phyloP scores from a whole-genome alignment of 2,797 vertebrate genomes.

The Sebastes vulpes region DNA sequence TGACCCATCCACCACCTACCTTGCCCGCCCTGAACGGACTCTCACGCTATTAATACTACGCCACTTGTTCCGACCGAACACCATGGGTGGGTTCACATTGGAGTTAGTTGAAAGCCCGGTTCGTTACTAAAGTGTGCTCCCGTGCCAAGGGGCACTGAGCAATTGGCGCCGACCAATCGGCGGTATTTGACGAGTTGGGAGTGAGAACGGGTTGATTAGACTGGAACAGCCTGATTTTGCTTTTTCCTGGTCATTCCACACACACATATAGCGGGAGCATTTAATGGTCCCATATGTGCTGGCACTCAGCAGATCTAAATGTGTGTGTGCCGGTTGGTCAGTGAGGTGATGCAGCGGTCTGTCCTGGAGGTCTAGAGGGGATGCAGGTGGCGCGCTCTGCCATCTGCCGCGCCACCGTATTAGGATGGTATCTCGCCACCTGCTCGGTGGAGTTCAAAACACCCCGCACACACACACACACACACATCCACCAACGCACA shows the following conservation, averaged over 20 bases:
- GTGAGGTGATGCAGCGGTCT: conserved; percentile 44
- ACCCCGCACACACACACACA: not conserved
- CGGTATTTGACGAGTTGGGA: too few species aligned
- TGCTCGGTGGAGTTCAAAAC: conserved; percentile 54
- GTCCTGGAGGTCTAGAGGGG: conserved; percentile 68
- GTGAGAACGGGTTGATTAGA: too few species aligned
- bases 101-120: too few species aligned
- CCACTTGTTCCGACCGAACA: too few species aligned
- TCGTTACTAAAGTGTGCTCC: too few species aligned
- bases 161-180: too few species aligned
- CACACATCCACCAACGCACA: not conserved
- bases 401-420: conserved; percentile 69
- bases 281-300: conserved; percentile 28
- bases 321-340: conserved; percentile 30
- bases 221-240: not conserved
- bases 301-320: conserved; percentile 1
- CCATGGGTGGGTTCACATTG: too few species aligned
- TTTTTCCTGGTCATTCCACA: not conserved
- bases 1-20: fast-evolving
- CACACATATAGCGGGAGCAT: not conserved
- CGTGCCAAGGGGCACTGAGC: too few species aligned
- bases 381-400: conserved; percentile 73
- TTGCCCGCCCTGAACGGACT: fast-evolving
- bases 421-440: conserved; percentile 67
- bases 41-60: too few species aligned